Base-by-base conservation (phyloP, 2,113 vertebrate genomes). In the Naja naja region DNA sequence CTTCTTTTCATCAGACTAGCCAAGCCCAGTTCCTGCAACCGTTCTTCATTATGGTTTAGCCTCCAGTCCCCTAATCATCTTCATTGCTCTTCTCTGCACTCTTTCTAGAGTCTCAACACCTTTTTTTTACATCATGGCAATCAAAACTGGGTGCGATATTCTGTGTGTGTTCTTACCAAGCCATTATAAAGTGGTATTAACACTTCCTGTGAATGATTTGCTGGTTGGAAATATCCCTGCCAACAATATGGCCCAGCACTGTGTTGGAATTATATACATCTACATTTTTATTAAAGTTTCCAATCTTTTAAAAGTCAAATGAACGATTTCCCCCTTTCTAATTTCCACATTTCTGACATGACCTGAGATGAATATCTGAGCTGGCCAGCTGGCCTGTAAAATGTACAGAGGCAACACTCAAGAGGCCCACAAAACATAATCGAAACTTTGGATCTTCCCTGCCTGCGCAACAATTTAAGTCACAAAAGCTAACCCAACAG, bases 381-480 rank as follows among this genome's bases (percentile, higher is more conserved):
- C 45, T 54, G 47, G 88, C 22, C 0, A 74, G 0, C 60, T 22
- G 6, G 6, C 49, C 90, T 87, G 92, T 3, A 27, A 30, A 47
- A 90, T 54, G 58, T 2, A 1, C n/a, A 89, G 92, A 22, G 87
- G 30, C 0, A 0, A 16, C 1, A 9, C 60, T 34, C 6, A 45
- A 16, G 0, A 0, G 47, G 11, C 20, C 27, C 14, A 30, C 0
- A 0, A 0, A 20, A 1, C 2, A 87, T 45, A 91, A 53, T 86
- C 18, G 43, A 93, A 0, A 6, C n/a, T 34, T 10, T 7, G 92
- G 56, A 9, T 30, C 2, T 0, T 69, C 54, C 10, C 20, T 27
- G 43, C 18, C 93, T 93, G 89, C 58, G 89, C 93, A 81, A n/a
- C n/a, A 39, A 88, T 89, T 49, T 52, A 91, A 89, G 87, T 52